Percentiles rank a stretch among this genome's conserved stretches.
Conservation (phyloP, 1,140 invertebrate species). For the Meloidogyne exigua region DNA sequence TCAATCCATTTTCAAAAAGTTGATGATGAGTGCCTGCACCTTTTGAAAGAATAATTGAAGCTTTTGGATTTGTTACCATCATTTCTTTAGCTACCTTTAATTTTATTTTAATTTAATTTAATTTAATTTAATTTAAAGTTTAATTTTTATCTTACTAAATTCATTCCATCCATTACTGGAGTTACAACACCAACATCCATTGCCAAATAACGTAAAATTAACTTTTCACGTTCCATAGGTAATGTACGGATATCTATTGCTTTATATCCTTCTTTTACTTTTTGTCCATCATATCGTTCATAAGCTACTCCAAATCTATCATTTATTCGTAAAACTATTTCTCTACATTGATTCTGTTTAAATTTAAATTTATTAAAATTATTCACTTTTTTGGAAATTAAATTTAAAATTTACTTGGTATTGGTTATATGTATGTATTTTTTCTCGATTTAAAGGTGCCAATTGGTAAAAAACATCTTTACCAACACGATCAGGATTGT, state of each 20-base stretch:
- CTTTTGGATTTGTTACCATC: constrained; percentile 60
- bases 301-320: too few species aligned
- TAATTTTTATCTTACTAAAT: too few species aligned
- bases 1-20: constrained; percentile 54
- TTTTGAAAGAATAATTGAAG: constrained; percentile 58
- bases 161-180: constrained; percentile 63
- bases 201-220: constrained; percentile 59
- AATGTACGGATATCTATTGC: constrained; percentile 61
- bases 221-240: constrained; percentile 53
- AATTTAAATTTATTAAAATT: too few species aligned
- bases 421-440: constrained; percentile 59
- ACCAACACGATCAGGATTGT: constrained; percentile 58
- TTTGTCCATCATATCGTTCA: not conserved
- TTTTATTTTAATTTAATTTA: too few species aligned
- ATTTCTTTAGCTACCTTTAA: constrained; percentile 50
- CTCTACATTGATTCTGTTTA: too few species aligned
- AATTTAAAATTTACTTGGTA: constrained; percentile 40
- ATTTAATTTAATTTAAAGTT: too few species aligned
- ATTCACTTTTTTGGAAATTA: too few species aligned
- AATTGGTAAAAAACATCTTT: constrained; percentile 61
- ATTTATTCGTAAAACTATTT: too few species aligned
- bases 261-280: constrained; percentile 52
- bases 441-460: constrained; percentile 61
- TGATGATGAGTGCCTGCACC: constrained; percentile 62
- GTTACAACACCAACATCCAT: constrained; percentile 64